Percentiles rank a stretch among this genome's conserved stretches.
Conservation (phyloP, 2,888 invertebrate genomes). For the Meiosimyza platycephala region DNA sequence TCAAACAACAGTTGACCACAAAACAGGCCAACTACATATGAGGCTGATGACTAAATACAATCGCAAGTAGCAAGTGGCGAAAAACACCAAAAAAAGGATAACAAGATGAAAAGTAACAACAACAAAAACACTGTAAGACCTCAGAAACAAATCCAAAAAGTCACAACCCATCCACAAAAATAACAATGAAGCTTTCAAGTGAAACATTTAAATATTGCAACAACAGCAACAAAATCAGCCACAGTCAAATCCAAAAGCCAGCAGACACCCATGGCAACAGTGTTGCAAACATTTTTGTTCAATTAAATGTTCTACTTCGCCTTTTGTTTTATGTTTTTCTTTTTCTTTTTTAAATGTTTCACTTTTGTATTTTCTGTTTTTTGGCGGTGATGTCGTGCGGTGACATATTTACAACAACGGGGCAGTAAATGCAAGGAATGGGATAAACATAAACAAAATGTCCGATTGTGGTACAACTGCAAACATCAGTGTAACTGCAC, state of each 20-base stretch:
- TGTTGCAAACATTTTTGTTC: constrained; percentile 32
- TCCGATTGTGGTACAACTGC: constrained; percentile 54
- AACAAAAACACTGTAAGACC: not conserved
- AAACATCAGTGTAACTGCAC: constrained; percentile 49
- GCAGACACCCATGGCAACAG: constrained; percentile 46
- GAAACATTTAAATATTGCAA: constrained; percentile 56
- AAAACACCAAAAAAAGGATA: not conserved
- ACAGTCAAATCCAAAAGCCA: constrained; percentile 35
- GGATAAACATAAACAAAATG: constrained; percentile 50
- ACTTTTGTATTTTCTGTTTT: not conserved
- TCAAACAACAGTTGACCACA: constrained; percentile 48
- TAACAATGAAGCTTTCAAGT: constrained; percentile 47
- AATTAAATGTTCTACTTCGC: constrained; percentile 6
- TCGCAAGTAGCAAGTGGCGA: constrained; percentile 19
- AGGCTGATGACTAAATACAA: constrained; percentile 25
- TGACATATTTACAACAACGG: constrained; percentile 8
- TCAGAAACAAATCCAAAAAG: constrained; percentile 19
- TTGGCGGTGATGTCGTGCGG: constrained; percentile 21
- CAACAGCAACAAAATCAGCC: constrained; percentile 45
- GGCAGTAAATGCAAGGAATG: not conserved
- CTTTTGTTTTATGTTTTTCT: constrained; percentile 2
- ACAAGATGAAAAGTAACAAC: constrained; percentile 11
- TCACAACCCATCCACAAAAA: constrained; percentile 29
- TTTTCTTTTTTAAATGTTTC: not conserved
- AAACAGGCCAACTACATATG: constrained; percentile 47